Conservation (phyloP, 2,797 vertebrate species). For the Hippocampus kuda region DNA sequence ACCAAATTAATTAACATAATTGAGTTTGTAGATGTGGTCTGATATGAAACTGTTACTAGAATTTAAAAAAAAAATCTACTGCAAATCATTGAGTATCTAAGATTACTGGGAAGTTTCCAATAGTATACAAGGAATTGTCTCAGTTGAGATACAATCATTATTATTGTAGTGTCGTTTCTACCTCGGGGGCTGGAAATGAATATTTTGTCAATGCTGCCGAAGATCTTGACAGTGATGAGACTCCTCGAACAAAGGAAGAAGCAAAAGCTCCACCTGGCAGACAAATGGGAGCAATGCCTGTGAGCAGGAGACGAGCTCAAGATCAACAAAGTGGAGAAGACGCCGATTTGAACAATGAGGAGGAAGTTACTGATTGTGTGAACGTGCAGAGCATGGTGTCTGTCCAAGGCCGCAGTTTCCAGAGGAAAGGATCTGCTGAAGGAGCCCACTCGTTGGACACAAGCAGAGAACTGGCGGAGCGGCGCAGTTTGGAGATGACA, state of each 20-base stretch:
- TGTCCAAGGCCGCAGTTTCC: neutral
- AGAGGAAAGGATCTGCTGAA: constrained; percentile 15
- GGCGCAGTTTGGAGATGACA: constrained; percentile 45
- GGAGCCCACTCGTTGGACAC: neutral
- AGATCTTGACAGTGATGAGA: constrained; percentile 47
- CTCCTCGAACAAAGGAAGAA: constrained; percentile 13
- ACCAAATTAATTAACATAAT: no score
- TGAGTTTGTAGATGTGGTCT: no score
- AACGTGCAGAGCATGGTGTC: neutral
- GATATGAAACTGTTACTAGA: neutral
- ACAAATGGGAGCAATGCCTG: constrained; percentile 8
- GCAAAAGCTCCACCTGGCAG: constrained; percentile 3
- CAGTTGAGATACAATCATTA: neutral
- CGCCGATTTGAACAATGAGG: constrained; percentile 22
- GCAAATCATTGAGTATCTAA: no score
- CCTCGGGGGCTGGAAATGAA: neutral
- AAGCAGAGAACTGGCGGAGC: constrained; percentile 29
- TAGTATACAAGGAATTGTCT: neutral
- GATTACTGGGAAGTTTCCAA: neutral
- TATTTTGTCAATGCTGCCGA: constrained; percentile 17
- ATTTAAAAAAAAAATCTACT: no score
- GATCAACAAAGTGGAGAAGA: constrained; percentile 15
- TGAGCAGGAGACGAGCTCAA: constrained; percentile 9
- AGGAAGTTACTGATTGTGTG: neutral
- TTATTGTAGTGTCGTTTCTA: neutral